These are phyloP conservation scores for Xiphias gladius DNA, from an alignment of 2,113 vertebrate species.

Conservation along the genomic window DNA sequence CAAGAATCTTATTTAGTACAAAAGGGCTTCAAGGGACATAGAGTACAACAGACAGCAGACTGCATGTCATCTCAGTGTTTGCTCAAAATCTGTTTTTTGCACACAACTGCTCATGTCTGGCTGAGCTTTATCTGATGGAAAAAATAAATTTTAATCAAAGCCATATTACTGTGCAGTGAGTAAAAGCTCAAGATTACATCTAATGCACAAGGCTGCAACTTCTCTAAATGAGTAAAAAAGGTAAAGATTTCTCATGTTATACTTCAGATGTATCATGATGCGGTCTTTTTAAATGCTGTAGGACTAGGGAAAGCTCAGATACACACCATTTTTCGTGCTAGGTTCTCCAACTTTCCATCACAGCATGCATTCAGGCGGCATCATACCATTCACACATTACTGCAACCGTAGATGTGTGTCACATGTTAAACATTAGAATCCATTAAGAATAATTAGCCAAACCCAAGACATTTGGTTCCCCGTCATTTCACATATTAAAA, in stretches of 20 bases:
- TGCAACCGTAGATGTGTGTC: background rate
- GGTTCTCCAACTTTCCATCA: background rate
- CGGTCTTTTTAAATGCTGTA: background rate
- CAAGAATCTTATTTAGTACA: background rate
- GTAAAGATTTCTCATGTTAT: background rate
- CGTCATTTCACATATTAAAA: slow-evolving; percentile 7
- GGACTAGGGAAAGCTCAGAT: background rate
- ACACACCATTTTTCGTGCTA: background rate
- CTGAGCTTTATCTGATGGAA: background rate
- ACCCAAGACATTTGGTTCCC: slow-evolving; percentile 5
- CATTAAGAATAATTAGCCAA: slow-evolving; percentile 19
- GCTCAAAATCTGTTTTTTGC: background rate
- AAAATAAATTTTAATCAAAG: background rate
- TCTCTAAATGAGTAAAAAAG: background rate
- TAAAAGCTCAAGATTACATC: background rate
- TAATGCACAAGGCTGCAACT: background rate
- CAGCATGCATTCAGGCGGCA: background rate
- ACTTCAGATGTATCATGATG: no score
- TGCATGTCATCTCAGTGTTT: background rate
- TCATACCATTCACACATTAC: background rate
- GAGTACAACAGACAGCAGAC: background rate
- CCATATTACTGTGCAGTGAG: background rate
- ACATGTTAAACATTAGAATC: slow-evolving; percentile 20
- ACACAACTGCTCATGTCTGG: background rate
- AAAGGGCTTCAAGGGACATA: background rate